Base-by-base conservation (phyloP, 2,113 vertebrate genomes). In the Stegostoma tigrinum region DNA sequence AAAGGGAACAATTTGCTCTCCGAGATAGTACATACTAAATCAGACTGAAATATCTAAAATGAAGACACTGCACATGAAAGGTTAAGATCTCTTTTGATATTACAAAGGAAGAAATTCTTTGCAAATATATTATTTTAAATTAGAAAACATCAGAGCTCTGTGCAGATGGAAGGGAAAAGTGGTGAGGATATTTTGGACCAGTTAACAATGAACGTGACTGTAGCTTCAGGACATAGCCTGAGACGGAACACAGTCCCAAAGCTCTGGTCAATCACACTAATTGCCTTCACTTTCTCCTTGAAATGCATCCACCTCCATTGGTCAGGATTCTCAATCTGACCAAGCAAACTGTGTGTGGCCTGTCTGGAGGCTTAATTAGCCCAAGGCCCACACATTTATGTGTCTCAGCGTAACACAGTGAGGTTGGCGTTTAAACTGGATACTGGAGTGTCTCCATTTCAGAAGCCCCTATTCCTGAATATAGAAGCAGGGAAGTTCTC, bases 1-100 rank as follows among this genome's bases (percentile, higher is more conserved):
- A 94, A 94, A 94, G 38, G 19, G n/a, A 94, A 94, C n/a, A 45
- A 80, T 96, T 90, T 96, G 96, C 75, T 95, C 96, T 85, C 96
- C 90, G 95, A 96, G 97, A 94, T 42, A 19, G 91, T 67, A 94
- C 15, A 45, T 45, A 42, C n/a, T 94, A 94, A 94, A 94, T 94
- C 61, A 42, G 91, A 94, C 52, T 70, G 90, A 67, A 94, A 90
- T 61, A 90, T 90, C 87, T 90, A 0, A 61, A 61, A 68, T 67
- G 61, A 42, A 67, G 61, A 21, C 34, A 19, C 21, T 94, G 64
- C 17, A 67, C 90, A 67, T 67, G 64, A 45, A 67, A 94, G 91
- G 66, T 70, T 42, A 94, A 68, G 91, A 70, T 94, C 68, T 68
- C 34, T 52, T 90, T 94, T 42, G n/a, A 94, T 94, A 94, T 94